Conservation (phyloP, 2,888 invertebrate species). For the Callyntrura guangdongensis region DNA sequence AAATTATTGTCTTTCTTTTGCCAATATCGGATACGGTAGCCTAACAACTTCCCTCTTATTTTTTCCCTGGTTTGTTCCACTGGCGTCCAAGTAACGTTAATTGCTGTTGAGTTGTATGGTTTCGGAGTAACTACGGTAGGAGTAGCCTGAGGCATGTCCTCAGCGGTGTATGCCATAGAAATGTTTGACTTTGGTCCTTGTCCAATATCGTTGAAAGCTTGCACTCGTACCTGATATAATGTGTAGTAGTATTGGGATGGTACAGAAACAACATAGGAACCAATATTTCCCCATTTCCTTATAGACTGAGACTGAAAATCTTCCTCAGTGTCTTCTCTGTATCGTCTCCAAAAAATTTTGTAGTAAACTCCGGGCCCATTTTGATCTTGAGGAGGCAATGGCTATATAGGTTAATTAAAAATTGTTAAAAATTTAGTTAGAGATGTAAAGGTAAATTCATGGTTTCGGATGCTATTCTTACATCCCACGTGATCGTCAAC, state of each 20-base stretch:
- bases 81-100: conserved; percentile 96
- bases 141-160: conserved; percentile 96
- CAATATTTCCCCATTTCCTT: conserved; percentile 91
- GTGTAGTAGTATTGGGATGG: conserved; percentile 92
- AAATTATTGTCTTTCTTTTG: conserved; percentile 90
- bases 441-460: background rate
- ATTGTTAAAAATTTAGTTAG: conserved; percentile 52
- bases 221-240: conserved; percentile 94
- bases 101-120: conserved; percentile 96
- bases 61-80: conserved; percentile 94
- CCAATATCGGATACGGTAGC: conserved; percentile 98
- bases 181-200: conserved; percentile 93
- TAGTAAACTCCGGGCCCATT: conserved; percentile 96
- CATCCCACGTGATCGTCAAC: conserved; percentile 95
- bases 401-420: too few species aligned
- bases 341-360: conserved; percentile 94
- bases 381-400: conserved; percentile 92
- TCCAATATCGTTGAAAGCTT: conserved; percentile 93
- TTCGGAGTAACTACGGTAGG: conserved; percentile 93
- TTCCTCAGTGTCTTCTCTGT: conserved; percentile 88
- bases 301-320: conserved; percentile 92
- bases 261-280: conserved; percentile 92
- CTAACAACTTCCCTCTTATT: conserved; percentile 95
- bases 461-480: conserved; percentile 84
- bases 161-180: conserved; percentile 93